phyloP scores from a whole-genome alignment of 35 echinoderm and acorn worm species.

The Apostichopus parvimensis region DNA sequence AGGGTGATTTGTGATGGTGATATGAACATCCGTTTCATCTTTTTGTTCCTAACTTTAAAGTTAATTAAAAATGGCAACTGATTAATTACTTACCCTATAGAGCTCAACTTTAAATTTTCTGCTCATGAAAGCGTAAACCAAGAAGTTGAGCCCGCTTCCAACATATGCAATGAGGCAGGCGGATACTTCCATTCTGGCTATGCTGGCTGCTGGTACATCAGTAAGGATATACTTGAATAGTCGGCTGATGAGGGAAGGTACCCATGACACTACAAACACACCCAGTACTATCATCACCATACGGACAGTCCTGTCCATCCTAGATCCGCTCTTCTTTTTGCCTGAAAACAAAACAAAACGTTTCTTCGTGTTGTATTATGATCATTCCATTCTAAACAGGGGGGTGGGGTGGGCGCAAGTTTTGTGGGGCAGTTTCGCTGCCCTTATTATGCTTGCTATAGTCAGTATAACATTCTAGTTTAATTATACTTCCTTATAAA shows the following conservation, averaged over 20 bases:
- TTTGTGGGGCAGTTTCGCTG: no score
- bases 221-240: conserved; percentile 73
- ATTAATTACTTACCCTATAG: conserved; percentile 54
- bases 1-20: no score
- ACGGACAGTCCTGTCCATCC: conserved; percentile 76
- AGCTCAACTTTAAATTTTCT: conserved; percentile 70
- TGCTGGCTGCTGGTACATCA: not conserved
- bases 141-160: conserved; percentile 88
- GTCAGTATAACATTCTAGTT: no score
- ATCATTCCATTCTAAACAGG: no score
- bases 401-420: no score
- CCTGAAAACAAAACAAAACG: no score
- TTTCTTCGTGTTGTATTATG: no score
- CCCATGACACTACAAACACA: conserved; percentile 84
- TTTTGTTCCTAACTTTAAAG: no score
- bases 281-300: conserved; percentile 92
- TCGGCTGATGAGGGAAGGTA: conserved; percentile 83
- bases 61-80: not conserved
- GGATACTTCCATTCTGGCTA: conserved; percentile 71
- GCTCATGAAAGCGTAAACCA: conserved; percentile 96
- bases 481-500: no score
- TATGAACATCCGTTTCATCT: no score
- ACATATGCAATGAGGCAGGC: conserved; percentile 91
- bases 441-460: no score
- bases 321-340: not conserved